Percentiles rank a stretch among this genome's conserved stretches.
Conservation (phyloP, 2,888 invertebrate species). For the Halictus ligatus region DNA sequence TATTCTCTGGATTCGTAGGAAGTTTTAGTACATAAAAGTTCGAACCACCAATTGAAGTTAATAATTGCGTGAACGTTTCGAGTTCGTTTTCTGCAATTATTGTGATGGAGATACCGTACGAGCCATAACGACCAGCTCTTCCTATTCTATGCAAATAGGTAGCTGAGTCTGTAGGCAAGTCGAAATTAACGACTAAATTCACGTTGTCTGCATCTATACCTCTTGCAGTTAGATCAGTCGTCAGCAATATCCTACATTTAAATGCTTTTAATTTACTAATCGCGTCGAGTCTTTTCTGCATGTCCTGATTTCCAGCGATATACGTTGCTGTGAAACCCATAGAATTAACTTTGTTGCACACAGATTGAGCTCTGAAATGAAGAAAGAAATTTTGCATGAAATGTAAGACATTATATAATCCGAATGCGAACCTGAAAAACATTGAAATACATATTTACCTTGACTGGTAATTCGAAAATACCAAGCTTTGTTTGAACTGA, state of each 20-base stretch:
- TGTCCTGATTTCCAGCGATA: constrained; percentile 92
- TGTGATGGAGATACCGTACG: constrained; percentile 92
- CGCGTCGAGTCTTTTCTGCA: constrained; percentile 90
- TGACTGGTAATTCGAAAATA: constrained; percentile 95
- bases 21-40: constrained; percentile 85
- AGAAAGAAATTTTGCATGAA: constrained; percentile 31
- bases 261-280: constrained; percentile 92
- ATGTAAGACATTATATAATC: background rate
- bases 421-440: background rate
- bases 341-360: constrained; percentile 89
- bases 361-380: constrained; percentile 89
- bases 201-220: constrained; percentile 98
- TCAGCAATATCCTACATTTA: constrained; percentile 93
- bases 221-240: constrained; percentile 96
- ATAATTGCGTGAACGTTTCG: constrained; percentile 86
- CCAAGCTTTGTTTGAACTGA: constrained; percentile 94
- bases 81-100: constrained; percentile 89
- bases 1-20: constrained; percentile 78
- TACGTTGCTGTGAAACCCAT: constrained; percentile 92
- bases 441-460: constrained; percentile 83
- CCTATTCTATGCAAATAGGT: constrained; percentile 98
- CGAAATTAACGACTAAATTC: constrained; percentile 96
- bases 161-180: constrained; percentile 91
- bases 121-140: constrained; percentile 96
- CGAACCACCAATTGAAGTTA: constrained; percentile 86